Evolutionary conservation across 1,140 invertebrate species (phyloP), one percentile per base, ranked within the genome.

Genomic region (Procambarus clarkii): DNA sequence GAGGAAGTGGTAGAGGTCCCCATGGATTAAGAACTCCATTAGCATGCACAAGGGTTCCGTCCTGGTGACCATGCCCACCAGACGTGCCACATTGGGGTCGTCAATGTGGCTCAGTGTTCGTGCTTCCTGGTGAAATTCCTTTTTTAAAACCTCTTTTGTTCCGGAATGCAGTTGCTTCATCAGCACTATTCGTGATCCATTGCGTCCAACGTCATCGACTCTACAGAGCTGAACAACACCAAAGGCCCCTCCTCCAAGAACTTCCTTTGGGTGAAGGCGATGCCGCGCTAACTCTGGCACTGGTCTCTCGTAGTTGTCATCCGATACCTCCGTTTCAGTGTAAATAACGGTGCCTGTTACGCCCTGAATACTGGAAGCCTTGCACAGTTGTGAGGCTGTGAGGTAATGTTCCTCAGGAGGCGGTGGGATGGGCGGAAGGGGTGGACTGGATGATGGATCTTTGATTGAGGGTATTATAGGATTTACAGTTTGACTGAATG

Each of bases 171-270:
- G 93, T 8, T 95, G 95, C 91, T 95, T 95, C 58, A 95, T 94
- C 34, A 94, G 94, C 46, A 95, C 95, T 48, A 94, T 94, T 18
- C 94, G 93, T 11, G 95, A 93, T n/a, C 93, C 94, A 4, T n/a
- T 46, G 71, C 93, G 94, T 89, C 69, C 69, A 5, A 94, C 90
- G 34, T 89, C 82, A 8, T 93, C 86, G 21, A 93, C 80, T 60
- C 86, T 54, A 93, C 93, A 92, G 44, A 93, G 89, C 92, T 94
- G 94, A 92, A 96, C 96, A 94, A 98, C 97, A 92, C 97, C 97
- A 94, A 97, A 98, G 92, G 96, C 96, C 74, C 97, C 97, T 88
- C 96, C 96, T 21, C 97, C 97, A n/a, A 98, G 95, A 92, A 97
- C 97, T 94, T 98, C 97, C 88, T 97, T 95, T 93, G 97, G 96